These are phyloP conservation scores for Drosophila guanche DNA, from an alignment of 1,140 invertebrate species.

Conservation along the genomic window DNA sequence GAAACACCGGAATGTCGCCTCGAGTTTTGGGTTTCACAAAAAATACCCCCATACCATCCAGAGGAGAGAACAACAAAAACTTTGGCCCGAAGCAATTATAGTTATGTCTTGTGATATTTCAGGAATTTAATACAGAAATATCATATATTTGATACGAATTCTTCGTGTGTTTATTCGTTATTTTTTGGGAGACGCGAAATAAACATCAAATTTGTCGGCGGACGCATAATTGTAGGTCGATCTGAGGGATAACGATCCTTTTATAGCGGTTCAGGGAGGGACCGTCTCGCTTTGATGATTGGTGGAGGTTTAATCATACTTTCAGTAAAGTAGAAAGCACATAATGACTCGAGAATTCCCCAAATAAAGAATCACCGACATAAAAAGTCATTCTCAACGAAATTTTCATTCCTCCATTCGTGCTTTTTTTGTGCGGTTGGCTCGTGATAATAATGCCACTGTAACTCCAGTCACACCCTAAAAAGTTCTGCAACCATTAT, in stretches of 20 bases:
- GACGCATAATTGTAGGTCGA: slow-evolving; percentile 18
- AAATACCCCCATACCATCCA: slow-evolving; percentile 13
- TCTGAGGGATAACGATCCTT: not conserved
- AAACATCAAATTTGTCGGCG: slow-evolving; percentile 20
- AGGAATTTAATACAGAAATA: slow-evolving; percentile 43
- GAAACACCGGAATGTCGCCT: slow-evolving; percentile 36
- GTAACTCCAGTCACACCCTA: slow-evolving; percentile 19
- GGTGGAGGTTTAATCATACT: too few relatives aligned
- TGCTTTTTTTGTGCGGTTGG: not conserved
- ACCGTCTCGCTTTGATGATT: slow-evolving; percentile 2
- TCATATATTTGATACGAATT: slow-evolving; percentile 24
- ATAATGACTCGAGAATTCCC: too few relatives aligned
- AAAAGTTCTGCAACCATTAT: slow-evolving; percentile 3
- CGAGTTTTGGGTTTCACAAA: slow-evolving; percentile 9
- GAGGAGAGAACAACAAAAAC: slow-evolving; percentile 20
- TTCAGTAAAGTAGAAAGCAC: too few relatives aligned
- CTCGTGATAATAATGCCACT: slow-evolving; percentile 11
- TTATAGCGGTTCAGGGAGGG: slow-evolving; percentile 22
- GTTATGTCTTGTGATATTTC: slow-evolving; percentile 44
- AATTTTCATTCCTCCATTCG: too few relatives aligned
- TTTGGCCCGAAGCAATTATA: slow-evolving; percentile 36
- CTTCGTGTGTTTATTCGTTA: not conserved
- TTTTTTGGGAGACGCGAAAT: slow-evolving; percentile 4
- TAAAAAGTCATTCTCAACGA: too few relatives aligned
- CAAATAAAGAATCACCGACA: too few relatives aligned